These are phyloP conservation scores for Oreocharis arfaki DNA, from an alignment of 2,113 vertebrate genomes.

Conservation along the genomic window DNA sequence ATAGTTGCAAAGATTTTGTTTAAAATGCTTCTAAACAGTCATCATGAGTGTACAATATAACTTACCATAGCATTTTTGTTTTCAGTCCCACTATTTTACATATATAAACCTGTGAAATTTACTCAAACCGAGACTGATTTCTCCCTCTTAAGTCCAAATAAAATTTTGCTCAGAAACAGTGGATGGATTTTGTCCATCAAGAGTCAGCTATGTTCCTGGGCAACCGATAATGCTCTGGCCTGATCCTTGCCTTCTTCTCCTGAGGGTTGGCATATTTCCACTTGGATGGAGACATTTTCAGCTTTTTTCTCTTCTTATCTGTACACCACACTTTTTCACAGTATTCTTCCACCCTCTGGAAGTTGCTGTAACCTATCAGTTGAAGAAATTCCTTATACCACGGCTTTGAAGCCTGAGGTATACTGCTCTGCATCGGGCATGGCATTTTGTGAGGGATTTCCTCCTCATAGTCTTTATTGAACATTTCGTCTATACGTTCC, in stretches of 20 bases:
- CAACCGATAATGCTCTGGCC: conserved; percentile 78
- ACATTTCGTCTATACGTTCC: conserved; percentile 78
- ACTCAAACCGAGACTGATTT: conserved; percentile 3
- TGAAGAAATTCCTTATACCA: conserved; percentile 98
- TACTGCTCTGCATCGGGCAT: conserved; percentile 66
- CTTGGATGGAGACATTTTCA: conserved; percentile 80
- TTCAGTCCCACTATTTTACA: conserved; percentile 56
- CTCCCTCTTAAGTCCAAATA: conserved; percentile 16
- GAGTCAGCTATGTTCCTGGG: conserved; percentile 83
- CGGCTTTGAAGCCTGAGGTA: conserved; percentile 71
- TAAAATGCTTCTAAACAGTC: conserved; percentile 53
- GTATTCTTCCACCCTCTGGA: conserved; percentile 92
- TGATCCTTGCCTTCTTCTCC: conserved; percentile 77
- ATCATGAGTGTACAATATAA: conserved; percentile 45
- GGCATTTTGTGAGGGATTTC: conserved; percentile 72
- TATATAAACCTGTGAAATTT: conserved; percentile 52
- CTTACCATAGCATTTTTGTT: conserved; percentile 47
- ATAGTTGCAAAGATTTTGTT: neutral
- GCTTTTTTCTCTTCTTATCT: conserved; percentile 88
- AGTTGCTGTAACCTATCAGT: conserved; percentile 91
- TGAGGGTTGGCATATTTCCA: conserved; percentile 80
- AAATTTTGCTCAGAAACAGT: neutral
- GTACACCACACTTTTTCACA: conserved; percentile 97
- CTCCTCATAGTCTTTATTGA: conserved; percentile 70
- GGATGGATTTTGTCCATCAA: conserved; percentile 54